Conservation (phyloP, 92 coral and sea anemone genomes). For the Umimayanthus chanpuru region DNA sequence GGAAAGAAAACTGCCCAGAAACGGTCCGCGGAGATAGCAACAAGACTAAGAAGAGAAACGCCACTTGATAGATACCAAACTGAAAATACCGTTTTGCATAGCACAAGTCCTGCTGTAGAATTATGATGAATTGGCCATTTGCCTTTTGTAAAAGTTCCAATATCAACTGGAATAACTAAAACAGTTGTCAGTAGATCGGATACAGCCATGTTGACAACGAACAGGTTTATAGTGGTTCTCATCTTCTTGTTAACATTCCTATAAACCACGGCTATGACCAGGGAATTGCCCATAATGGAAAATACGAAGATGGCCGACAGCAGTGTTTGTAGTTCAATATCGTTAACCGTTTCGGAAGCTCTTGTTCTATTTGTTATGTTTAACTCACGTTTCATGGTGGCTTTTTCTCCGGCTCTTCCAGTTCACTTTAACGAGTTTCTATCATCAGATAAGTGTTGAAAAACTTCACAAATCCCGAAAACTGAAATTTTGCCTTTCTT, state of each 20-base stretch:
- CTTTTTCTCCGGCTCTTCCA: no score
- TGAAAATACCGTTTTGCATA: neutral
- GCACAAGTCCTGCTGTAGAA: neutral
- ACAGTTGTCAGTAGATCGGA: neutral
- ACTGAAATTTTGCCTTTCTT: no score
- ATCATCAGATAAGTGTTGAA: no score
- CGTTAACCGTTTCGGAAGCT: no score
- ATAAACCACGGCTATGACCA: neutral
- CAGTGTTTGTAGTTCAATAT: no score
- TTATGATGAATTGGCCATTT: neutral
- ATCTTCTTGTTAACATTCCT: neutral
- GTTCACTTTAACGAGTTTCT: no score
- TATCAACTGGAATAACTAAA: neutral
- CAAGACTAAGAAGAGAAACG: neutral
- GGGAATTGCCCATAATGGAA: neutral
- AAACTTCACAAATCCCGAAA: no score
- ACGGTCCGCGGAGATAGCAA: neutral
- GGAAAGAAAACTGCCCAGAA: neutral
- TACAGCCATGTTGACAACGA: neutral
- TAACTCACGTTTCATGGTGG: no score
- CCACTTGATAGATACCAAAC: neutral
- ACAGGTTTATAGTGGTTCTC: neutral
- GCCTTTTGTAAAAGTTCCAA: neutral
- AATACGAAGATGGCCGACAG: no score
- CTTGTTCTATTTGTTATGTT: no score